Conservation (phyloP, 2,888 invertebrate species). For the Hyposoter didymator region DNA sequence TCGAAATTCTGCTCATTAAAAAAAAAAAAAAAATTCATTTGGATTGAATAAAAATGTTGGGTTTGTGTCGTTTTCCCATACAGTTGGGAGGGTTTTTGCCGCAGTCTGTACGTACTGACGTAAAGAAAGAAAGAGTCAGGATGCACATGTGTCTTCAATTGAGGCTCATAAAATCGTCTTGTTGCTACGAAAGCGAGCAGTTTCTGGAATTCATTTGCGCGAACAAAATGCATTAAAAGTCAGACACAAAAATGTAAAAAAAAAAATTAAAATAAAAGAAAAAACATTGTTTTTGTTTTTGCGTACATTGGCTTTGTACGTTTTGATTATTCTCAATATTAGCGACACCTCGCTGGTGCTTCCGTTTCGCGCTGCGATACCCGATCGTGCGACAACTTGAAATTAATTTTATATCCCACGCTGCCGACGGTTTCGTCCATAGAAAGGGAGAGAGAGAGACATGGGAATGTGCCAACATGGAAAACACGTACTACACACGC, state of each 20-base stretch:
- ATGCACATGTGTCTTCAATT: slow-evolving; percentile 57
- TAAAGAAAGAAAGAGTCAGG: slow-evolving; percentile 27
- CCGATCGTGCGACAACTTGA: neutral
- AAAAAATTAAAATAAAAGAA: neutral
- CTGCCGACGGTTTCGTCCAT: neutral
- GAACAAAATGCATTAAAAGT: neutral
- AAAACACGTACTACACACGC: neutral
- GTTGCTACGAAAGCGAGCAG: neutral
- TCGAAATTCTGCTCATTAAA: too few species aligned
- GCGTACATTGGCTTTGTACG: slow-evolving; percentile 45
- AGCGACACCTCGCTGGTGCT: neutral
- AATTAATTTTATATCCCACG: neutral
- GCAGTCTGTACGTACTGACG: neutral
- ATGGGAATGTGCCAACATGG: neutral
- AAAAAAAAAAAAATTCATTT: too few species aligned
- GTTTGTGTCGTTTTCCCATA: neutral
- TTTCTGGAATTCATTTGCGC: slow-evolving; percentile 10
- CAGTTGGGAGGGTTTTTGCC: neutral
- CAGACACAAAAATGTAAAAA: neutral
- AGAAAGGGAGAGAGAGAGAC: too few species aligned
- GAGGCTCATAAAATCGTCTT: slow-evolving; percentile 49
- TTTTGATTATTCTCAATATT: slow-evolving; percentile 66
- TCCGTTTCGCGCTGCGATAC: neutral
- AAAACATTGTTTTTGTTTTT: slow-evolving; percentile 15
- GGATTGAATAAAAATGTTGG: neutral